Evolutionary conservation across 2,113 vertebrate genomes (phyloP).

Genomic region (Microtus montanus): DNA sequence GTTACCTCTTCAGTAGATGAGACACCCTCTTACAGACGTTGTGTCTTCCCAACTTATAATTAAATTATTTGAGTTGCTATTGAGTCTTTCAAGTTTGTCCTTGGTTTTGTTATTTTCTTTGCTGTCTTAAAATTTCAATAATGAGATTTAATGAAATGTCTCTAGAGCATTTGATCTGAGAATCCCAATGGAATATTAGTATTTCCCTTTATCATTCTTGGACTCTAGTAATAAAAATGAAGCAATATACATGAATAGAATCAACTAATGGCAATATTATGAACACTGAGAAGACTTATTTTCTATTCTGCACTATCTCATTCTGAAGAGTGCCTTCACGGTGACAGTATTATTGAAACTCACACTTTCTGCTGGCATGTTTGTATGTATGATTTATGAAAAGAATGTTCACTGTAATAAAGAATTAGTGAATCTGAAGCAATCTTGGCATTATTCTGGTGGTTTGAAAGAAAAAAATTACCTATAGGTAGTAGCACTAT

Average conservation of each 20-base stretch:
- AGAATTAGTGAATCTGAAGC: background rate
- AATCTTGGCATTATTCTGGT: background rate
- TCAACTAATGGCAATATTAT: background rate
- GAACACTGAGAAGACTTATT: background rate
- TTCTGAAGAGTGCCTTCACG: background rate
- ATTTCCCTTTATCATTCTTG: background rate
- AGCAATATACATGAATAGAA: background rate
- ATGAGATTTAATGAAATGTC: background rate
- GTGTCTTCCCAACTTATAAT: background rate
- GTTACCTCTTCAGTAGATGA: background rate
- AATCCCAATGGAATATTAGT: constrained; percentile 9
- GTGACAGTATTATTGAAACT: background rate
- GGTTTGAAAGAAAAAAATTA: background rate
- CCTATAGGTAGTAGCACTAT: background rate
- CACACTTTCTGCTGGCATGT: background rate
- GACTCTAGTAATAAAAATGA: background rate
- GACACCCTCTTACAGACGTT: background rate
- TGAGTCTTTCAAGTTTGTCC: background rate
- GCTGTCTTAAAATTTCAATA: constrained; percentile 1
- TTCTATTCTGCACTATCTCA: background rate
- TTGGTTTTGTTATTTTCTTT: constrained; percentile 1
- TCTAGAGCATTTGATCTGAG: background rate
- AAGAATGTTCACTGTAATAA: background rate
- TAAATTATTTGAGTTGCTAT: background rate
- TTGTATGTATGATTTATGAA: background rate